These are phyloP conservation scores for Siderastrea radians DNA, from an alignment of 92 coral and sea anemone species.

Conservation along the genomic window DNA sequence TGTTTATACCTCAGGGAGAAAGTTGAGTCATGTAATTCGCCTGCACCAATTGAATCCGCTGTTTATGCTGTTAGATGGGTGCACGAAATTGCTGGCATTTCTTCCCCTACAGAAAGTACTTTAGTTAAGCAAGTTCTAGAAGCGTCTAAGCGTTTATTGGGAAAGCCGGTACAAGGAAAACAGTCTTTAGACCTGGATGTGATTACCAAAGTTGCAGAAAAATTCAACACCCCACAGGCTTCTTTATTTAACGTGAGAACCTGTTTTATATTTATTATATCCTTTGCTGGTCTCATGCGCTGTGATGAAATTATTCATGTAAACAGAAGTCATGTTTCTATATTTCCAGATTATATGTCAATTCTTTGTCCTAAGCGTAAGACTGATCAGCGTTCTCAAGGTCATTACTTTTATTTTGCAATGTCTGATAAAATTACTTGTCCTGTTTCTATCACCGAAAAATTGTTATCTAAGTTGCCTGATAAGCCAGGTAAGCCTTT, in stretches of 20 bases:
- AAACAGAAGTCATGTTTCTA: too few species aligned
- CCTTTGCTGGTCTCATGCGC: too few species aligned
- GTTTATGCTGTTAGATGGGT: conserved; percentile 69
- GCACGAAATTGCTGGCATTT: background rate
- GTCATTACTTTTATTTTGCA: too few species aligned
- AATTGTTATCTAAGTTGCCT: background rate
- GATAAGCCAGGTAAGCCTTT: background rate
- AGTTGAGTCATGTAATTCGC: conserved; percentile 41
- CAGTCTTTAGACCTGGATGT: too few species aligned
- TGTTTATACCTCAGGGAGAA: conserved; percentile 49
- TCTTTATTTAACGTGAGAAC: background rate
- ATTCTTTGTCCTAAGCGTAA: conserved; percentile 28
- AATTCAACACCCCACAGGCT: background rate
- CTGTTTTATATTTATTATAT: too few species aligned
- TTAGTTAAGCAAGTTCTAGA: too few species aligned
- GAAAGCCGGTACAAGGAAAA: too few species aligned
- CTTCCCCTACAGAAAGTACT: too few species aligned
- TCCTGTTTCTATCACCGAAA: conserved; percentile 38
- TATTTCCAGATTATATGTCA: conserved; percentile 3
- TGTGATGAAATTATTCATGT: background rate
- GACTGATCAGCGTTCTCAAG: too few species aligned
- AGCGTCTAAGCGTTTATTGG: too few species aligned
- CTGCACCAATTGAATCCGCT: conserved; percentile 55
- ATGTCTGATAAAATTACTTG: too few species aligned
- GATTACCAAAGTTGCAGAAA: background rate